Conservation (phyloP, 2,888 invertebrate species). For the Heliconius cydno region DNA sequence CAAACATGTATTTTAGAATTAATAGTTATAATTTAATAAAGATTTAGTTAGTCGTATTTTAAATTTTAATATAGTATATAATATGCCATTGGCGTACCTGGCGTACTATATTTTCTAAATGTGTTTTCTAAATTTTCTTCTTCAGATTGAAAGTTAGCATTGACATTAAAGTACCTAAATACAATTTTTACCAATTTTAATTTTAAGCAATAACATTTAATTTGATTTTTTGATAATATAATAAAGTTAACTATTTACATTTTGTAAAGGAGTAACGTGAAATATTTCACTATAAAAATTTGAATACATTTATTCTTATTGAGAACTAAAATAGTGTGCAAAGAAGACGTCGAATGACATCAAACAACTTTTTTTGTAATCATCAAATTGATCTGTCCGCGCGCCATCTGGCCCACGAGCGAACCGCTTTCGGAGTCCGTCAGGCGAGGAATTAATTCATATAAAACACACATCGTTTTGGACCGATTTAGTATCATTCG, state of each 20-base stretch:
- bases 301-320: slow-evolving; percentile 41
- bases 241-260: background rate
- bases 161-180: background rate
- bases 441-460: slow-evolving; percentile 82
- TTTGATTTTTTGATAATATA: background rate
- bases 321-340: slow-evolving; percentile 54
- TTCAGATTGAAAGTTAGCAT: background rate
- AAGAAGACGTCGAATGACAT: slow-evolving; percentile 66
- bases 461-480: slow-evolving; percentile 75
- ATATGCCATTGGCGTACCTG: too few species aligned
- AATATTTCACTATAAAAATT: slow-evolving; percentile 4
- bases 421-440: slow-evolving; percentile 76
- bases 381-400: slow-evolving; percentile 83
- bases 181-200: background rate
- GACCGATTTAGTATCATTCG: slow-evolving; percentile 51
- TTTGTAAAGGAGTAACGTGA: background rate
- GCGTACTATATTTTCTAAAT: too few species aligned
- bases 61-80: background rate
- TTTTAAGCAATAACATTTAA: background rate
- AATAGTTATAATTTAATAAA: background rate
- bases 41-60: background rate
- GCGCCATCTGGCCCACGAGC: slow-evolving; percentile 81
- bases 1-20: slow-evolving; percentile 8
- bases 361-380: slow-evolving; percentile 81
- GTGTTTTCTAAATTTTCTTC: background rate